Base-by-base conservation (phyloP, 2,797 vertebrate species). In the Buceros bicornis region DNA sequence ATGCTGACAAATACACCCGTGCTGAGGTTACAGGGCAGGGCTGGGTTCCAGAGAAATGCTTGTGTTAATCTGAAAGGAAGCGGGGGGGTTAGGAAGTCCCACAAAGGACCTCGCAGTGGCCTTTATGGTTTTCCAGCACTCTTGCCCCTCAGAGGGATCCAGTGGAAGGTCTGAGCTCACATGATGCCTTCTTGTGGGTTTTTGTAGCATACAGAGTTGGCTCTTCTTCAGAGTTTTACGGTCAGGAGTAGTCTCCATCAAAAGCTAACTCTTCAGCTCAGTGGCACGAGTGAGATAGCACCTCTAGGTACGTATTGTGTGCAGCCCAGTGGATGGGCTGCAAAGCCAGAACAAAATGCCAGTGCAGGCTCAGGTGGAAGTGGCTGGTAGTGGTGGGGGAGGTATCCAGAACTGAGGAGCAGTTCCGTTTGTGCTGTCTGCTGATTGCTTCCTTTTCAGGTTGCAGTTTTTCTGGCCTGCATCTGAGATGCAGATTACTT, bases 231-330 rank as follows among this genome's bases (percentile, higher is more conserved):
- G 2, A 53, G n/a, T 64, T 50, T n/a, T 42, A 20, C 26, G 25
- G 24, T 61, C 8, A 20, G 77, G 28, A 61, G 50, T 31, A n/a
- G 50, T 29, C 28, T 70, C 17, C 54, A n/a, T 69, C 19, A 56
- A 77, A 87, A 89, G 57, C 51, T 62, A 10, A 24, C n/a, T 48
- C 48, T 53, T 40, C 20, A 31, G 28, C 58, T 78, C n/a, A n/a
- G 48, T 25, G 61, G 65, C n/a, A 37, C 24, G 17, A 18, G 43
- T 21, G 70, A 42, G 58, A 7, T 11, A 25, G 17, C 45, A 42
- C 45, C 50, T 19, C 35, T 37, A 35, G 42, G 29, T 73, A 13
- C 10, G 10, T 1, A 18, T 20, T 0, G 0, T 24, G 1, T 56
- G 35, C 15, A 54, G 37, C 60, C 31, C 28, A 26, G 2, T 43